Evolutionary conservation across 2,797 vertebrate genomes (phyloP).

Genomic region (Heteromormyrus szaboi): DNA sequence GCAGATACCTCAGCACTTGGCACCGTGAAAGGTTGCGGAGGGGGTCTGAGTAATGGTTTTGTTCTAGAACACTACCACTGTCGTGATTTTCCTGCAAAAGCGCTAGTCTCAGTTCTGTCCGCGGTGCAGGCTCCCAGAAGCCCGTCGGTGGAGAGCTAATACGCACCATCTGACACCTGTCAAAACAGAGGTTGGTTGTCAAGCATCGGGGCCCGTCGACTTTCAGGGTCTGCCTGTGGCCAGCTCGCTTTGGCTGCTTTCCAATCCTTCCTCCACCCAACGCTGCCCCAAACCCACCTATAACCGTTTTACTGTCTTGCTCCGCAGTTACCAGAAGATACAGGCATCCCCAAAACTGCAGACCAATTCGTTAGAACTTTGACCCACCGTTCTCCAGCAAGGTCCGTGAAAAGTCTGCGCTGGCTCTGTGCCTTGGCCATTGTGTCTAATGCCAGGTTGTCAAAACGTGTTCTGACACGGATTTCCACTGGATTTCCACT

Average conservation of each 20-base stretch:
- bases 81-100: constrained; percentile 47
- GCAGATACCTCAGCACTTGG: constrained; percentile 43
- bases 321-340: background rate
- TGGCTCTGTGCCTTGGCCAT: background rate
- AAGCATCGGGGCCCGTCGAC: constrained; percentile 65
- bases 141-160: constrained; percentile 64
- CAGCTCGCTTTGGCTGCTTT: constrained; percentile 48
- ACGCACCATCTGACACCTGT: constrained; percentile 76
- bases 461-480: background rate
- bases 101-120: constrained; percentile 57
- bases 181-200: constrained; percentile 72
- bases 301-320: background rate
- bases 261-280: background rate
- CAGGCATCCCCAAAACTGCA: background rate
- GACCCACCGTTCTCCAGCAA: background rate
- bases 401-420: background rate
- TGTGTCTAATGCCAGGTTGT: background rate
- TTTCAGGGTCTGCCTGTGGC: constrained; percentile 55
- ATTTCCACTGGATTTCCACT: background rate
- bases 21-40: constrained; percentile 34
- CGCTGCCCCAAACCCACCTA: background rate
- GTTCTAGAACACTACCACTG: constrained; percentile 51
- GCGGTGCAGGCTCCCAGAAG: constrained; percentile 63
- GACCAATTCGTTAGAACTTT: background rate
- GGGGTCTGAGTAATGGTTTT: constrained; percentile 46